phyloP scores from a whole-genome alignment of 2,888 invertebrate species.

The Scaptomyza cyrtandrae region DNA sequence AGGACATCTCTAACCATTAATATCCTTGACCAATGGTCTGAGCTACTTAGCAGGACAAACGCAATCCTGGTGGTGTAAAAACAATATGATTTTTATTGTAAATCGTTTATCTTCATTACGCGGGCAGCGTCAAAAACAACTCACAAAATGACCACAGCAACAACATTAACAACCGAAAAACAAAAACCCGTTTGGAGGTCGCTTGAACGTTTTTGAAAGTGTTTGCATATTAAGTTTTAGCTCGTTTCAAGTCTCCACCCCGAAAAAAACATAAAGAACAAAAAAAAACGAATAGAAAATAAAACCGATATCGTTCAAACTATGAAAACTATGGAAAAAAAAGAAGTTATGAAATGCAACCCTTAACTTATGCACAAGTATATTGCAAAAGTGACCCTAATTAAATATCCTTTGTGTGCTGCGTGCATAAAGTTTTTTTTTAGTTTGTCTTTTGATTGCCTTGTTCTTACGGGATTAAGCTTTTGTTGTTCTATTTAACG shows the following conservation, averaged over 20 bases:
- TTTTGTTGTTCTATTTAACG: constrained; percentile 78
- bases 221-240: constrained; percentile 24
- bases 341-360: constrained; percentile 41
- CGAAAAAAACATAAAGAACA: not conserved
- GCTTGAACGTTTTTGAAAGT: constrained; percentile 30
- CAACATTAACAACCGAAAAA: constrained; percentile 17
- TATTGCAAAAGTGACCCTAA: constrained; percentile 61
- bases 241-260: constrained; percentile 65
- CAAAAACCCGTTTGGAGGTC: constrained; percentile 52
- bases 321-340: too few relatives aligned
- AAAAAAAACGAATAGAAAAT: not conserved
- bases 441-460: constrained; percentile 75
- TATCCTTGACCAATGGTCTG: constrained; percentile 48
- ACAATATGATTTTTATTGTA: constrained; percentile 68
- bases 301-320: constrained; percentile 7
- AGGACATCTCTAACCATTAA: constrained; percentile 40
- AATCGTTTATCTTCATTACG: constrained; percentile 78
- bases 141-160: constrained; percentile 48
- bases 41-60: constrained; percentile 12
- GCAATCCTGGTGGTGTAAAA: constrained; percentile 56
- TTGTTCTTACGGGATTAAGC: constrained; percentile 71
- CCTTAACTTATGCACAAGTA: constrained; percentile 23
- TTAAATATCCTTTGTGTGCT: constrained; percentile 74
- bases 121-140: constrained; percentile 56
- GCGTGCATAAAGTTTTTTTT: constrained; percentile 22